Conservation (phyloP, 2,113 vertebrate genomes). For the Hyla sarda region DNA sequence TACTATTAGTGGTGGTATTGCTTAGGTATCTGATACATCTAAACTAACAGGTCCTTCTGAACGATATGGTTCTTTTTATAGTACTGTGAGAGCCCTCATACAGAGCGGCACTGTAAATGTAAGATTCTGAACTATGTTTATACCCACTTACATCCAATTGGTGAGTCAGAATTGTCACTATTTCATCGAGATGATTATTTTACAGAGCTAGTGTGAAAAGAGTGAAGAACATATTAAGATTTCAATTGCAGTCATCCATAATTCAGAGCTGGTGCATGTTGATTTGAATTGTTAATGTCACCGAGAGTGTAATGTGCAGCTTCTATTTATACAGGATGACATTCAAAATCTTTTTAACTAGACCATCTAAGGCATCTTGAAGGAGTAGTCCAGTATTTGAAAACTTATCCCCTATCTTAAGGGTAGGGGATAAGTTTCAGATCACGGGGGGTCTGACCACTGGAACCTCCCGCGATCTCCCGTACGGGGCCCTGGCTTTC, state of each 20-base stretch:
- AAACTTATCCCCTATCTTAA: no score
- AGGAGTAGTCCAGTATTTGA: no score
- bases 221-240: conserved; percentile 8
- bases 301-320: background rate
- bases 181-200: conserved; percentile 22
- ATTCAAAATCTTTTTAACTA: background rate
- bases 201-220: background rate
- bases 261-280: conserved; percentile 8
- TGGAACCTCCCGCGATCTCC: no score
- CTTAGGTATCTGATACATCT: background rate
- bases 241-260: conserved; percentile 32
- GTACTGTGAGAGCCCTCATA: background rate
- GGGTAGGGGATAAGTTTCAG: no score
- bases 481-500: no score
- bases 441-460: no score
- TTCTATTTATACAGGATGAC: background rate
- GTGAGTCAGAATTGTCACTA: background rate
- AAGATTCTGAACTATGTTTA: background rate
- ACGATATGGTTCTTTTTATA: background rate
- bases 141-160: background rate
- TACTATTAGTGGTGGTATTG: background rate
- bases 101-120: background rate
- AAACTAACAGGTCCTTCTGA: background rate
- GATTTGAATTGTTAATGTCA: conserved; percentile 6
- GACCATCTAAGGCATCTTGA: background rate